phyloP scores from a whole-genome alignment of 2,113 vertebrate genomes.

The Oryzias javanicus region DNA sequence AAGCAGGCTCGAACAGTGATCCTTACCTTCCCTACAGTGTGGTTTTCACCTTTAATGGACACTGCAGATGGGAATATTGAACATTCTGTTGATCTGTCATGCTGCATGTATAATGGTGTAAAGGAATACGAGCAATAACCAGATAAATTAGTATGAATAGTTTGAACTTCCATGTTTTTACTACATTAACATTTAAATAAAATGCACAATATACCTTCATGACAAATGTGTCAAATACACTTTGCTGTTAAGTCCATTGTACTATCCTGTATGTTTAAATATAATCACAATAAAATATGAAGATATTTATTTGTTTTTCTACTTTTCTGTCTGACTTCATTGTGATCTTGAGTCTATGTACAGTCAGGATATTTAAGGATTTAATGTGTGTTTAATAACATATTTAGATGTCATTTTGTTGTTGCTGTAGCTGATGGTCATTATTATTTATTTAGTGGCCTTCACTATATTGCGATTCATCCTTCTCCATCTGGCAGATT shows the following conservation, averaged over 20 bases:
- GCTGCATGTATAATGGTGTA: slow-evolving; percentile 24
- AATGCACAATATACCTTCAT: slow-evolving; percentile 35
- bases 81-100: slow-evolving; percentile 20
- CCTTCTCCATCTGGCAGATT: too few relatives aligned
- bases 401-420: too few relatives aligned
- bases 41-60: slow-evolving; percentile 18
- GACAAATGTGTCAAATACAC: slow-evolving; percentile 33
- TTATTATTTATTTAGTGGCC: too few relatives aligned
- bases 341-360: too few relatives aligned
- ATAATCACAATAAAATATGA: slow-evolving; percentile 24
- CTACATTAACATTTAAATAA: slow-evolving; percentile 25
- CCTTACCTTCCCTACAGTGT: slow-evolving; percentile 24
- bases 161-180: slow-evolving; percentile 26
- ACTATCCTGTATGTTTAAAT: slow-evolving; percentile 22
- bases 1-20: slow-evolving; percentile 21
- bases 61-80: slow-evolving; percentile 8
- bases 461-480: too few relatives aligned
- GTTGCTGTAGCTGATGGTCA: too few relatives aligned
- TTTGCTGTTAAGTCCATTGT: slow-evolving; percentile 21
- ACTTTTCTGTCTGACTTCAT: too few relatives aligned
- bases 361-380: too few relatives aligned
- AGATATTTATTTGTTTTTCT: too few relatives aligned
- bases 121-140: slow-evolving; percentile 51
- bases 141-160: slow-evolving; percentile 28
- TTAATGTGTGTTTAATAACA: too few relatives aligned